Percentiles rank a stretch among this genome's conserved stretches.
Evolutionary conservation across 2,888 invertebrate genomes (phyloP).

Genomic region (Ophion obscuratus): DNA sequence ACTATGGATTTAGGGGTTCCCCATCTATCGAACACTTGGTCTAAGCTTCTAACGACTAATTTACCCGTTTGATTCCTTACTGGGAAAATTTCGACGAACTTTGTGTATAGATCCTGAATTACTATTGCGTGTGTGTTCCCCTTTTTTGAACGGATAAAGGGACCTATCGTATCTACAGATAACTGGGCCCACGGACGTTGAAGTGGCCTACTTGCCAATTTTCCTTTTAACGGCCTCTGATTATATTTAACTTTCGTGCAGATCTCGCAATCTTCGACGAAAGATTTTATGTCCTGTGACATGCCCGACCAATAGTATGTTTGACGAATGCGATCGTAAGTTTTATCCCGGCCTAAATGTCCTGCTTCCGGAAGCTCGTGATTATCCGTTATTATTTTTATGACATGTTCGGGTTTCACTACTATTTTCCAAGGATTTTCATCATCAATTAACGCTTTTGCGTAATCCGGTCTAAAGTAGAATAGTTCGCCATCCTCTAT

Average conservation of each 20-base stretch:
- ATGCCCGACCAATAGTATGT: constrained; percentile 37
- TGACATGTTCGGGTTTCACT: not conserved
- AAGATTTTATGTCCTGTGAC: not conserved
- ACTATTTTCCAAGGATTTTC: constrained; percentile 33
- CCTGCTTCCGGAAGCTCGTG: constrained; percentile 50
- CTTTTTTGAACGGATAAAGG: not conserved
- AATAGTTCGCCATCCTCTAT: constrained; percentile 36
- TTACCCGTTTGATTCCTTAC: not conserved
- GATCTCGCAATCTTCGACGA: not conserved
- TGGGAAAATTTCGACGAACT: not conserved
- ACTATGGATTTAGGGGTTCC: not conserved
- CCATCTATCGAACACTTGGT: not conserved
- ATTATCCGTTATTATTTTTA: constrained; percentile 43
- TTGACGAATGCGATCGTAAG: constrained; percentile 54
- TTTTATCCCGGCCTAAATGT: constrained; percentile 61
- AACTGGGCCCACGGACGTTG: not conserved
- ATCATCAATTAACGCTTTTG: constrained; percentile 6
- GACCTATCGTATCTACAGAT: not conserved
- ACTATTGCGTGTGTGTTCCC: not conserved
- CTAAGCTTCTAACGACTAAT: not conserved
- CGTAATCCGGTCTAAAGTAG: constrained; percentile 42
- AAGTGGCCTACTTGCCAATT: not conserved
- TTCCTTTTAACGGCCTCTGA: not conserved
- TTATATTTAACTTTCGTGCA: not conserved
- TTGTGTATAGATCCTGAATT: not conserved